Evolutionary conservation across 1,140 invertebrate genomes (phyloP).

Genomic region (Trachymyrmex cornetzi): DNA sequence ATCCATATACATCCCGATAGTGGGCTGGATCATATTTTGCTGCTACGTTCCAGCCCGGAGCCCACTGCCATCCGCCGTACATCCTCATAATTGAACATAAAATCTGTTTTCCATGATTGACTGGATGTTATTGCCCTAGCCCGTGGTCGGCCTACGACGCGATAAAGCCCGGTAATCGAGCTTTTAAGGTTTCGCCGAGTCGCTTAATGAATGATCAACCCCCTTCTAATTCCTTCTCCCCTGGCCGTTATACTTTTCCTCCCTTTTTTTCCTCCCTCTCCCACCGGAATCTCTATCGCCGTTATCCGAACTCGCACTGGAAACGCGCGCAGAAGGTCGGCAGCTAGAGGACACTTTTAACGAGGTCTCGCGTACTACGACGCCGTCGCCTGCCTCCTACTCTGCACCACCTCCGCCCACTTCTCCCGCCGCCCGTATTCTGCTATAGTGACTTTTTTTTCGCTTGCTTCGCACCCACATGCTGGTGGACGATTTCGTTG

Average conservation of each 20-base stretch:
- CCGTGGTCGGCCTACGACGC: neutral
- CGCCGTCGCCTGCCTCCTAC: conserved; percentile 13
- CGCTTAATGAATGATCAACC: conserved; percentile 48
- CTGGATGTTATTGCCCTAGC: conserved; percentile 48
- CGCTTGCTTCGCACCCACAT: conserved; percentile 38
- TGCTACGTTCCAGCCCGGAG: neutral
- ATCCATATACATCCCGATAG: conserved; percentile 49
- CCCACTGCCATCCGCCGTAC: neutral
- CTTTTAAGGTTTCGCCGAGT: conserved; percentile 60
- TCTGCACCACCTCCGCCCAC: neutral
- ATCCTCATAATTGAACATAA: conserved; percentile 74
- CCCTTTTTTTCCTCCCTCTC: neutral
- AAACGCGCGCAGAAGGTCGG: conserved; percentile 48
- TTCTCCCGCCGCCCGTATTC: neutral
- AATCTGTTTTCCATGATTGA: conserved; percentile 76
- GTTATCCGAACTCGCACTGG: conserved; percentile 21
- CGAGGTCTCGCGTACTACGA: conserved; percentile 56
- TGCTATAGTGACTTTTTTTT: conserved; percentile 38
- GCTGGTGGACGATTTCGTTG: conserved; percentile 54
- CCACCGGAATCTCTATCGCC: neutral
- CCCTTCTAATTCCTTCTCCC: conserved; percentile 32
- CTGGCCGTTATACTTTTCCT: conserved; percentile 25
- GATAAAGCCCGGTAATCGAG: conserved; percentile 68
- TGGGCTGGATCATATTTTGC: conserved; percentile 33
- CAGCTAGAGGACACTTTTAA: conserved; percentile 69